phyloP scores from a whole-genome alignment of 2,888 invertebrate genomes.

The Campoletis raptor region DNA sequence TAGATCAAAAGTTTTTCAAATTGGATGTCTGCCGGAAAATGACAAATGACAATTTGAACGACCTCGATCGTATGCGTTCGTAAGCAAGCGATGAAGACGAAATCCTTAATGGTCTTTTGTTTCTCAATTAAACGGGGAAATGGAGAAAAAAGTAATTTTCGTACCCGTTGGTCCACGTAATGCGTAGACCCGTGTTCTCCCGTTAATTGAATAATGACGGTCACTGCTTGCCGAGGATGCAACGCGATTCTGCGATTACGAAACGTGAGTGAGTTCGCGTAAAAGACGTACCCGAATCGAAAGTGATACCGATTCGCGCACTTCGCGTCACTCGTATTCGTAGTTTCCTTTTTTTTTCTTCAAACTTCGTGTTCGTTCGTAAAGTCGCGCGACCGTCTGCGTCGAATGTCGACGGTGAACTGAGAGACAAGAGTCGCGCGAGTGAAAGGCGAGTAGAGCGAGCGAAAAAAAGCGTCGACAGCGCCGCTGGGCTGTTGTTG shows the following conservation, averaged over 20 bases:
- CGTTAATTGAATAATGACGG: conserved; percentile 17
- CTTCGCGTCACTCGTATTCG: conserved; percentile 6
- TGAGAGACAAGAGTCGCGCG: conserved; percentile 69
- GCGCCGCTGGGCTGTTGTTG: conserved; percentile 52
- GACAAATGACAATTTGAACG: background rate
- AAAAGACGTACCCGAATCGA: conserved; percentile 19
- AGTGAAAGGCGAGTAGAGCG: conserved; percentile 71
- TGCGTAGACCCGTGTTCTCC: conserved; percentile 17
- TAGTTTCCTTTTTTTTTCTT: background rate
- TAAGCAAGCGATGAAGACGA: background rate
- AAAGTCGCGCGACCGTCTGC: conserved; percentile 69
- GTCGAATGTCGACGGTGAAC: conserved; percentile 79
- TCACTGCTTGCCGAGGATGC: conserved; percentile 3
- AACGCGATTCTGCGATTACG: conserved; percentile 10
- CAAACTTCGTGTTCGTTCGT: background rate
- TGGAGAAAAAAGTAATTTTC: conserved; percentile 16
- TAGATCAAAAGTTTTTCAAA: background rate
- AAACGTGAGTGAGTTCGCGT: conserved; percentile 10
- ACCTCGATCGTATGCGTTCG: background rate
- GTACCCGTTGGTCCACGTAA: conserved; percentile 28
- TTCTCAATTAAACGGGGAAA: background rate
- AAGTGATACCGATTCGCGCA: conserved; percentile 37
- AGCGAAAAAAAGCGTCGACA: conserved; percentile 38
- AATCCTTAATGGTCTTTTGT: background rate
- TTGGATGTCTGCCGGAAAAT: background rate